Percentiles rank a stretch among this genome's conserved stretches.
Evolutionary conservation across 2,888 invertebrate species (phyloP).

Genomic region (Scaeva pyrastri): DNA sequence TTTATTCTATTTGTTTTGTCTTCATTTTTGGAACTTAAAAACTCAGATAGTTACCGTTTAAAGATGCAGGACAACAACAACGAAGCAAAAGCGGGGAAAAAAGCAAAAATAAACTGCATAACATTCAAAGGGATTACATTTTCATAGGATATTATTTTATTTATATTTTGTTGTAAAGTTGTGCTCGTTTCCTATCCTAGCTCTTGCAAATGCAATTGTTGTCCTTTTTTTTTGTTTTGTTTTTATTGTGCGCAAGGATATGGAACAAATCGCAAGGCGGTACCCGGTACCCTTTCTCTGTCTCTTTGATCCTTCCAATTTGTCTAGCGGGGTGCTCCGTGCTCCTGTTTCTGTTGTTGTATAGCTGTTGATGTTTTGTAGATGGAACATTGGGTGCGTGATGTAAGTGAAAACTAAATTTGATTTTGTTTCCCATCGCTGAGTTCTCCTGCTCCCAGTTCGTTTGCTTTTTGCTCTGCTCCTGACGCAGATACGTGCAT

Average conservation of each 20-base stretch:
- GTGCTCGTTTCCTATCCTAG: not conserved
- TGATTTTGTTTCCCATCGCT: slow-evolving; percentile 59
- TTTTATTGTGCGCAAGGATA: slow-evolving; percentile 44
- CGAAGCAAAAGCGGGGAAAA: too few species aligned
- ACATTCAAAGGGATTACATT: slow-evolving; percentile 67
- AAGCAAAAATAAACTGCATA: slow-evolving; percentile 51
- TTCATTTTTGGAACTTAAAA: not conserved
- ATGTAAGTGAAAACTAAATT: slow-evolving; percentile 72
- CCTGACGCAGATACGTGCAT: not conserved
- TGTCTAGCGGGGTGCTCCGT: not conserved
- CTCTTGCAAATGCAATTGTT: slow-evolving; percentile 49
- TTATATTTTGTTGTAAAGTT: slow-evolving; percentile 26
- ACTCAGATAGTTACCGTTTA: slow-evolving; percentile 41
- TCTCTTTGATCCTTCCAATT: not conserved
- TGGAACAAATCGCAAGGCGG: slow-evolving; percentile 59
- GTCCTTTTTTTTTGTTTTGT: not conserved
- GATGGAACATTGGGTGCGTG: slow-evolving; percentile 50
- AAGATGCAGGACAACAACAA: slow-evolving; percentile 29
- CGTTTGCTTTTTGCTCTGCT: not conserved
- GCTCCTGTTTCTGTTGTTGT: not conserved
- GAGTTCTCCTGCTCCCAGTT: not conserved
- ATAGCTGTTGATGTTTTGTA: not conserved
- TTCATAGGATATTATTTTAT: slow-evolving; percentile 48
- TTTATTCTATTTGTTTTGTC: not conserved
- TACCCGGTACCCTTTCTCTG: not conserved